Evolutionary conservation across 2,888 invertebrate species (phyloP).

Genomic region (Leptothorax acervorum): DNA sequence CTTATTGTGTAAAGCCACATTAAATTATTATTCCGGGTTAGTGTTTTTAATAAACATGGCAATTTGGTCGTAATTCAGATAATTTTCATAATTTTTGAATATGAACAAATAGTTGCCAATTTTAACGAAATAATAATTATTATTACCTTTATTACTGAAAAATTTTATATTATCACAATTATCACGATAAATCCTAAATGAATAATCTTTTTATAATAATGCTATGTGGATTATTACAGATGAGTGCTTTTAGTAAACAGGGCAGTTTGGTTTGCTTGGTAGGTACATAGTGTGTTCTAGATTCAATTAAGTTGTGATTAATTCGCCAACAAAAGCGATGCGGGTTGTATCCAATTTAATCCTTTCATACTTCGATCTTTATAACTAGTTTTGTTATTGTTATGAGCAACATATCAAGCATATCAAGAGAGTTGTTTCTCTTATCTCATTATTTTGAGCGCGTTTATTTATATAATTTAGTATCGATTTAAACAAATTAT

Average conservation of each 20-base stretch:
- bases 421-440: background rate
- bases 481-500: background rate
- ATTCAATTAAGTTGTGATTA: slow-evolving; percentile 41
- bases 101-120: background rate
- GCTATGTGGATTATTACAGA: slow-evolving; percentile 25
- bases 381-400: slow-evolving; percentile 38
- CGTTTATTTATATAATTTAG: background rate
- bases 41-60: slow-evolving; percentile 13
- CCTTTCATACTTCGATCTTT: slow-evolving; percentile 43
- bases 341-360: slow-evolving; percentile 14
- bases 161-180: slow-evolving; percentile 5
- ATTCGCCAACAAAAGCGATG: slow-evolving; percentile 25
- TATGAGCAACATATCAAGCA: slow-evolving; percentile 8
- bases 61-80: background rate
- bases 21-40: slow-evolving; percentile 28
- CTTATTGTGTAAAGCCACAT: slow-evolving; percentile 1
- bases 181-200: background rate
- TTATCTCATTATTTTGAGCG: slow-evolving; percentile 18
- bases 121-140: background rate
- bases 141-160: background rate
- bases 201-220: slow-evolving; percentile 37
- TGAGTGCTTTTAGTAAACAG: slow-evolving; percentile 31
- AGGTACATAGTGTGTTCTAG: slow-evolving; percentile 4
- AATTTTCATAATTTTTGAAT: slow-evolving; percentile 14
- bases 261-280: slow-evolving; percentile 17